A percentile compares a stretch with the other conserved stretches of the same genome.
Evolutionary conservation across 2,888 invertebrate genomes (phyloP).

Genomic region (Leptopilina myrica): DNA sequence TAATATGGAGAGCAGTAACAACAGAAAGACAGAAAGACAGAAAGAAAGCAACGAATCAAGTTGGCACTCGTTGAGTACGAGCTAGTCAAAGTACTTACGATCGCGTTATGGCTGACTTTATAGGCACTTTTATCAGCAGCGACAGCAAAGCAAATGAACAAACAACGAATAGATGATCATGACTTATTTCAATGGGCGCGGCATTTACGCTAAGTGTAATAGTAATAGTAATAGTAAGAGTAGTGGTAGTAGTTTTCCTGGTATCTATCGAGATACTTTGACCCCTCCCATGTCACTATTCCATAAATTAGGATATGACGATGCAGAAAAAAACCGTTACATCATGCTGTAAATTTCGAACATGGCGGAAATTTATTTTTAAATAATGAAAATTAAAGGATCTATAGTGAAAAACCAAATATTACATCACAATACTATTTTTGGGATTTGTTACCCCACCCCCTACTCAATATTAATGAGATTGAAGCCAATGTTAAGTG

Average conservation of each 20-base stretch:
- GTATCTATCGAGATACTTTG: conserved; percentile 30
- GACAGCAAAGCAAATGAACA: conserved; percentile 36
- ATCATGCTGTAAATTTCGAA: no score
- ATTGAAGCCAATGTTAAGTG: no score
- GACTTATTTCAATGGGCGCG: conserved; percentile 46
- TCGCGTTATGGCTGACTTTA: conserved; percentile 40
- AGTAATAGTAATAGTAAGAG: not conserved
- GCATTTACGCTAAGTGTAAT: no score
- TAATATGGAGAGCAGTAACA: not conserved
- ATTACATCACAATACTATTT: no score
- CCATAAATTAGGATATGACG: conserved; percentile 63
- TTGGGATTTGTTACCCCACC: no score
- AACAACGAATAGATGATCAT: conserved; percentile 11
- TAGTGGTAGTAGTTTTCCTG: not conserved
- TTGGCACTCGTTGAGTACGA: conserved; percentile 28
- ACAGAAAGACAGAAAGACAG: not conserved
- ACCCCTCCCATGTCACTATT: conserved; percentile 56
- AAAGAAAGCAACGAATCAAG: conserved; percentile 14
- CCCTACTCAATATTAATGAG: no score
- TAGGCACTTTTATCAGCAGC: conserved; percentile 34
- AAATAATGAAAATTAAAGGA: no score
- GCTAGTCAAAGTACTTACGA: conserved; percentile 38
- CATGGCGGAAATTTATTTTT: no score
- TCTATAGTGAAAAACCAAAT: no score
- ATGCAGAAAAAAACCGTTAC: no score